Conservation (phyloP, 1,140 invertebrate species). For the Chionoecetes opilio region DNA sequence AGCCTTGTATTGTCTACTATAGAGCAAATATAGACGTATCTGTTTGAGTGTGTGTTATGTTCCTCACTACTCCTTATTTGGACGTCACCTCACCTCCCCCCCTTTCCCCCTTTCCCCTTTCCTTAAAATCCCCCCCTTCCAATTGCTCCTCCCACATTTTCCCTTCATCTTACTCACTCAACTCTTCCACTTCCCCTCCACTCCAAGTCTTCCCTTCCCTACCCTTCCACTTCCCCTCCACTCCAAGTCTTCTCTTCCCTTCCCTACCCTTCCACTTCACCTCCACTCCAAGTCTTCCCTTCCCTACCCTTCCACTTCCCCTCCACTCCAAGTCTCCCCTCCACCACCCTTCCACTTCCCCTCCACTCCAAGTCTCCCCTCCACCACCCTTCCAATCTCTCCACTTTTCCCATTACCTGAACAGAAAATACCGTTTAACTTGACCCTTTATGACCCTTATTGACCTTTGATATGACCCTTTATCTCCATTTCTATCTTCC, state of each 20-base stretch:
- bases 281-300: no score
- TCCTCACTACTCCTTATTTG: not conserved
- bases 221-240: not conserved
- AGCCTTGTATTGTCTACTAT: not conserved
- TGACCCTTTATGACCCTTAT: no score
- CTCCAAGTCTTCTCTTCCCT: no score
- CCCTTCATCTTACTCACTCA: not conserved
- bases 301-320: not conserved
- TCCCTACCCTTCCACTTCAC: no score
- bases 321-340: not conserved
- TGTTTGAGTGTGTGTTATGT: constrained; percentile 43
- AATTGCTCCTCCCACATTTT: not conserved
- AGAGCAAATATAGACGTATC: constrained; percentile 33
- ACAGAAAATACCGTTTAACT: no score
- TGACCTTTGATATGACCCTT: no score
- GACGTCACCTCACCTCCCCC: not conserved
- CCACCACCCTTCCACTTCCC: not conserved
- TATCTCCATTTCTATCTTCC: not conserved
- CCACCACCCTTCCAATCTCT: not conserved
- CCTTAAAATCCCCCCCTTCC: not conserved
- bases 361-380: not conserved
- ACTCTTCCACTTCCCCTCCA: not conserved
- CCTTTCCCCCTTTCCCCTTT: not conserved
- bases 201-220: not conserved
- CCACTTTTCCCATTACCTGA: not conserved